Base-by-base conservation (phyloP, 2,888 invertebrate species). In the Bombylius discolor region DNA sequence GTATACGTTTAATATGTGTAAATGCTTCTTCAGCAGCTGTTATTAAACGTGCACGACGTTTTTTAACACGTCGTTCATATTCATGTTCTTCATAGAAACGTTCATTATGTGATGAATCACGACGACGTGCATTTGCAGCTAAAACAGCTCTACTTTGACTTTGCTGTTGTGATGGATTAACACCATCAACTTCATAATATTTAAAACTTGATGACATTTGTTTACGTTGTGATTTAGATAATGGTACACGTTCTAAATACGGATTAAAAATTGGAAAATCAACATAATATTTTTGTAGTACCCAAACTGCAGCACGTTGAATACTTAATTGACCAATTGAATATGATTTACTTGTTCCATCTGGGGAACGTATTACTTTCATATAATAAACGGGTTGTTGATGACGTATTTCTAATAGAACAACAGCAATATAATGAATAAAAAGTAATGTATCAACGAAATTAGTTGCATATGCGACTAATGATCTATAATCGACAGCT, bases 41-140 rank as follows among this genome's bases (percentile, higher is more conserved):
- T 55, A 96, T 83, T 47, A 99, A 79, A 31, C 98, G 78, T 5
- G 97, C 95, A 57, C 86, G 80, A 0, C 97, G 79, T 73, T 97
- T 97, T 67, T 90, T 82, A 56, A 97, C 94, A 56, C 96, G 79
- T 5, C 95, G 77, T 68, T 95, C 95, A 65, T 95, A 93, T 74
- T 99, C 98, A 67, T 95, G 90, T 74, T 99, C 98, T 72, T 98
- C 97, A 74, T 98, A 96, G 75, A 98, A 96, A 44, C 94, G 80
- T 76, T 98, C 98, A 75, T 97, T 97, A 77, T 97, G 97, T 61
- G 92, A 89, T 0, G 94, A 90, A 63, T 95, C 82, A 36, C 94
- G 81, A 4, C 94, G 81, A 14, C 94, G 80, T 0, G 90, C 87
- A 64, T 87, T 87, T 4, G 89, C 87, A 4, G 85, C 82, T 61